A percentile compares a stretch with the other conserved stretches of the same genome.
Evolutionary conservation across 2,888 invertebrate genomes (phyloP).

Genomic region (Erynnis tages): DNA sequence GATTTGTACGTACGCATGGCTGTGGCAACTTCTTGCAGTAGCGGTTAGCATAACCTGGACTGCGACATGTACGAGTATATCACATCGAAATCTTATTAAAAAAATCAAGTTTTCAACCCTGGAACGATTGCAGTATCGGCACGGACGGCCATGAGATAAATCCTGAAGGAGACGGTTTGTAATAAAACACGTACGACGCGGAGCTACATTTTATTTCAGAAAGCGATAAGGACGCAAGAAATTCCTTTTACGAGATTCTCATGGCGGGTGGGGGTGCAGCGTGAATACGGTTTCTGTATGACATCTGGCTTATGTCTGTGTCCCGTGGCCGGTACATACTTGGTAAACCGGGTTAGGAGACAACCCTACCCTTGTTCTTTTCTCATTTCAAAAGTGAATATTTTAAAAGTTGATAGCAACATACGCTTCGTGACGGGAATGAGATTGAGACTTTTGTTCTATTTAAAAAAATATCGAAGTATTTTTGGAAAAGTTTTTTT

Average conservation of each 20-base stretch:
- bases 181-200: constrained; percentile 78
- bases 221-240: constrained; percentile 79
- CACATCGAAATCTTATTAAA: neutral
- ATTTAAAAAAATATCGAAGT: no score
- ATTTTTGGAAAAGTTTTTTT: no score
- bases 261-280: constrained; percentile 50
- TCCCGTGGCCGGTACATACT: constrained; percentile 42
- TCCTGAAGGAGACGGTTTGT: constrained; percentile 71
- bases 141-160: constrained; percentile 68
- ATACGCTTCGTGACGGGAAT: no score
- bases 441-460: no score
- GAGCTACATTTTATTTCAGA: constrained; percentile 78
- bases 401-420: no score
- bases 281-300: constrained; percentile 56
- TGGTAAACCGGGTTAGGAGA: constrained; percentile 39
- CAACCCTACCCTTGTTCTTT: constrained; percentile 1
- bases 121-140: constrained; percentile 41
- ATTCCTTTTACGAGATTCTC: constrained; percentile 78
- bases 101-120: constrained; percentile 25
- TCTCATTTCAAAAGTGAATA: neutral
- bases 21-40: no score
- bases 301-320: constrained; percentile 70
- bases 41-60: no score
- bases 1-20: no score
- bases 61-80: neutral